Conservation (phyloP, 1,140 invertebrate species). For the Atta cephalotes region DNA sequence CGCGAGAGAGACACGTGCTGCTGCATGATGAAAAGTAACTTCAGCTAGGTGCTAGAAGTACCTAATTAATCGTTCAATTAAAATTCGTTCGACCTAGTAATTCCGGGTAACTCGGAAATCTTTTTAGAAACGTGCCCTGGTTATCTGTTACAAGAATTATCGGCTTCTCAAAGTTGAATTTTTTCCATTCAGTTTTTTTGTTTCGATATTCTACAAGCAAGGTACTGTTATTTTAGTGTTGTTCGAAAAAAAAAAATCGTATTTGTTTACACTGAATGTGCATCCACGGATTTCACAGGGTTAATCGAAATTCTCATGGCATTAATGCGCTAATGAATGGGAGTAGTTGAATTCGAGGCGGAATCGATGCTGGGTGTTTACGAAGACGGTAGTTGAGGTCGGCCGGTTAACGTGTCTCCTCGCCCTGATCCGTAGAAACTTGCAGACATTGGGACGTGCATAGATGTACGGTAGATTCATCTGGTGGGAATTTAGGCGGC, state of each 20-base stretch:
- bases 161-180: background rate
- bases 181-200: background rate
- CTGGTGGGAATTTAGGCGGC: constrained; percentile 65
- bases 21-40: background rate
- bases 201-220: background rate
- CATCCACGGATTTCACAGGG: background rate
- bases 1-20: background rate
- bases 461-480: constrained; percentile 71
- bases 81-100: background rate
- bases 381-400: constrained; percentile 60
- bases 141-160: constrained; percentile 7
- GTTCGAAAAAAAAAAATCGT: background rate
- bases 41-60: background rate
- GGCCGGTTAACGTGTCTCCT: constrained; percentile 65
- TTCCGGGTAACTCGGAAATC: background rate
- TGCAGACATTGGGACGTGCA: constrained; percentile 44
- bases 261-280: background rate
- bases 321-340: constrained; percentile 54
- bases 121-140: background rate
- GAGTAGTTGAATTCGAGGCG: constrained; percentile 23
- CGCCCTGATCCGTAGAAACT: constrained; percentile 41
- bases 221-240: background rate
- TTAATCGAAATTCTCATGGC: constrained; percentile 40
- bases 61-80: constrained; percentile 29
- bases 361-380: constrained; percentile 55